Evolutionary conservation across 2,797 vertebrate genomes (phyloP).

Genomic region (Falco peregrinus): DNA sequence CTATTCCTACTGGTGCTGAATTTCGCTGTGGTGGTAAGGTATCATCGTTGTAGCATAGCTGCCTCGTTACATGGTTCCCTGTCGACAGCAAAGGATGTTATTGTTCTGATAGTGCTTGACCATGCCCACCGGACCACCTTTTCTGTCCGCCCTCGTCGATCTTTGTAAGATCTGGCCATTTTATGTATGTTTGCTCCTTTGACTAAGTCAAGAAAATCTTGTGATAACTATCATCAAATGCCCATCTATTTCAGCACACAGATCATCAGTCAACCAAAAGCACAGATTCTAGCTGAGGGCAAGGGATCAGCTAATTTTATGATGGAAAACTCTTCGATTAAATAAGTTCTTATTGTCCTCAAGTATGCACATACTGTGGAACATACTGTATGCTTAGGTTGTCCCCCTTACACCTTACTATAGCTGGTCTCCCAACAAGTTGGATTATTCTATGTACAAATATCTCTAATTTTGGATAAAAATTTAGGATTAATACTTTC

Average conservation of each 20-base stretch:
- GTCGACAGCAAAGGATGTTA: neutral
- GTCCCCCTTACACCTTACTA: neutral
- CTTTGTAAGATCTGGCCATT: neutral
- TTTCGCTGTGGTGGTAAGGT: neutral
- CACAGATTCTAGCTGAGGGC: neutral
- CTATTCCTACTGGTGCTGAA: neutral
- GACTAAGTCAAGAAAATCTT: neutral
- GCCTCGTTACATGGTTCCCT: fast-evolving
- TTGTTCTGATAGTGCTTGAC: neutral
- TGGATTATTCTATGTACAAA: neutral
- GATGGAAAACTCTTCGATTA: neutral
- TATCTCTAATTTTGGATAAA: neutral
- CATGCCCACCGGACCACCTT: neutral
- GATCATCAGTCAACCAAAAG: neutral
- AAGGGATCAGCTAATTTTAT: neutral
- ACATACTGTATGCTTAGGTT: neutral
- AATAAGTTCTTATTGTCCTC: neutral
- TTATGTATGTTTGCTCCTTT: neutral
- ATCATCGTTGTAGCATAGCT: neutral
- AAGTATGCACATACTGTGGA: neutral
- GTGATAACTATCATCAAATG: neutral
- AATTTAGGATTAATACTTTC: neutral
- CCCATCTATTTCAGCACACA: neutral
- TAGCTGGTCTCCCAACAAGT: neutral
- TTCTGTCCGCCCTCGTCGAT: neutral